These are phyloP conservation scores for Pemphigus obesinymphae DNA, from an alignment of 1,140 invertebrate species.

Conservation along the genomic window DNA sequence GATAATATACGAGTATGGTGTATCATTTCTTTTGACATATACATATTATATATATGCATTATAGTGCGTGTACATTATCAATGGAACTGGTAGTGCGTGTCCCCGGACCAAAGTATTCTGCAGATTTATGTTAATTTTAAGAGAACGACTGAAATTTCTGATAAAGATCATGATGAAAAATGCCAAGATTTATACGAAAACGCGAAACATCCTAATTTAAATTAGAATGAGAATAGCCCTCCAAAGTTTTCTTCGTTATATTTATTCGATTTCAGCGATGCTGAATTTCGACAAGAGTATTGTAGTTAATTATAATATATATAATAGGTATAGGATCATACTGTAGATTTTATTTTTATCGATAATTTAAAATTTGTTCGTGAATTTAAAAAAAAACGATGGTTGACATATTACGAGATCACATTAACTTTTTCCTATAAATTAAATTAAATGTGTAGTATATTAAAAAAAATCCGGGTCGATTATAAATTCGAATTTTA, in stretches of 20 bases:
- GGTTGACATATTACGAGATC: too few relatives aligned
- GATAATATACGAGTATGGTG: neutral
- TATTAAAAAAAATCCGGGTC: neutral
- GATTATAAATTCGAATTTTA: neutral
- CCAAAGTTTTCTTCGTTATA: neutral
- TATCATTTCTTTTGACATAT: conserved; percentile 5
- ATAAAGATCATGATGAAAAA: neutral
- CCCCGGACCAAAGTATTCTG: neutral
- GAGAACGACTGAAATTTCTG: neutral
- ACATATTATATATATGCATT: too few relatives aligned
- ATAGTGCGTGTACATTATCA: neutral
- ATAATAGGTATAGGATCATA: neutral
- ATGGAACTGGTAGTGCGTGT: neutral
- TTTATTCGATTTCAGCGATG: neutral
- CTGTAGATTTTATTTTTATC: neutral
- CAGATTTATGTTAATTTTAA: neutral
- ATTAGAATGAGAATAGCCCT: neutral
- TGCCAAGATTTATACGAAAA: neutral
- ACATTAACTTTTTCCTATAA: too few relatives aligned
- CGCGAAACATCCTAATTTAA: neutral
- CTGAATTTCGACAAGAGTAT: neutral
- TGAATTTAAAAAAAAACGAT: neutral
- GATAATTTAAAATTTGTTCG: neutral
- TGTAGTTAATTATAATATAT: neutral
- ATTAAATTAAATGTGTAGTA: neutral